Conservation (phyloP, 2,113 vertebrate genomes). For the Pachypanchax playfairii region DNA sequence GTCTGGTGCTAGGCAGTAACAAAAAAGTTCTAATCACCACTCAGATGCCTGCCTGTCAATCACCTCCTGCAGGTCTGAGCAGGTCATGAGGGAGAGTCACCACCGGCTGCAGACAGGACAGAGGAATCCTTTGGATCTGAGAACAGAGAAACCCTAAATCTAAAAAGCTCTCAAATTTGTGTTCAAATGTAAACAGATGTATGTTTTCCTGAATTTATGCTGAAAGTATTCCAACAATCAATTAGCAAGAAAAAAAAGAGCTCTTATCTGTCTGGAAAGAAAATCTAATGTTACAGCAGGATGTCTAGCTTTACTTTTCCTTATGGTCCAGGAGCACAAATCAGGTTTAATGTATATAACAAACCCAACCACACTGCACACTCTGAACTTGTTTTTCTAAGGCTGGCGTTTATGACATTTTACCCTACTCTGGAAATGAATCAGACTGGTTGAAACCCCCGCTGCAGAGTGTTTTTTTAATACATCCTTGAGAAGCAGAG, state of each 20-base stretch:
- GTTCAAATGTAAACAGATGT: constrained; percentile 20
- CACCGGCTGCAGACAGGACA: not conserved
- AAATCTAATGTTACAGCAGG: constrained; percentile 58
- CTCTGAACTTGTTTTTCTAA: constrained; percentile 76
- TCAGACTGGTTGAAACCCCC: constrained; percentile 67
- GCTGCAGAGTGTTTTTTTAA: constrained; percentile 65
- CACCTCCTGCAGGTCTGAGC: constrained; percentile 75
- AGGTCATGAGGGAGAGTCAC: constrained; percentile 37
- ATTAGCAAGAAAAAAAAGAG: constrained; percentile 16
- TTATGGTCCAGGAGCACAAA: constrained; percentile 54
- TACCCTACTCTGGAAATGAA: constrained; percentile 77
- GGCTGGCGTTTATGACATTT: constrained; percentile 79
- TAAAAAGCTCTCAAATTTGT: constrained; percentile 4
- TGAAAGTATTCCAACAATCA: constrained; percentile 45
- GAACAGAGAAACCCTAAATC: not conserved
- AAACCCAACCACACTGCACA: constrained; percentile 69
- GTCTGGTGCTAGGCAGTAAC: constrained; percentile 75
- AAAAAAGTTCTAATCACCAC: constrained; percentile 80
- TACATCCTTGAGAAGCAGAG: constrained; percentile 70
- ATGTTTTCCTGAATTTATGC: constrained; percentile 8
- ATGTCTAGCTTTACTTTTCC: constrained; percentile 65
- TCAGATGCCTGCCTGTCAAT: constrained; percentile 76
- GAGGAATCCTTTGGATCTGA: constrained; percentile 24
- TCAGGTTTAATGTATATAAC: constrained; percentile 77
- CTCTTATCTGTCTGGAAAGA: constrained; percentile 56